These are phyloP conservation scores for Linepithema humile DNA, from an alignment of 1,140 invertebrate genomes.

Conservation along the genomic window DNA sequence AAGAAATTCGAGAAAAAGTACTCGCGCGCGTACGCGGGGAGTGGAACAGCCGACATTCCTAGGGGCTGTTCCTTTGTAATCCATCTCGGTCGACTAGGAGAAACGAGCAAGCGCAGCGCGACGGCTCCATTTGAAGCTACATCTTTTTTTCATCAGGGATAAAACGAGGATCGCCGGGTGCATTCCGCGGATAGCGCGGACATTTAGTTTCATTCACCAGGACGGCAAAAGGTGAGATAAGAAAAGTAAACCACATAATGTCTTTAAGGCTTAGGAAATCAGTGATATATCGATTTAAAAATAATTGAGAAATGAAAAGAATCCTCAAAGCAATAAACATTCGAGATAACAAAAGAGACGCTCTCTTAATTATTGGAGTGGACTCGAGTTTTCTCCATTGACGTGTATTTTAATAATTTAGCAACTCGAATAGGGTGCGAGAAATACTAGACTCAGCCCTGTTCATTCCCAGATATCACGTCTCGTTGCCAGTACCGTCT, in stretches of 20 bases:
- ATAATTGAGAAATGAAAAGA: too few relatives aligned
- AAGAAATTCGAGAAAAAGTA: conserved; percentile 64
- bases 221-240: not conserved
- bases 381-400: not conserved
- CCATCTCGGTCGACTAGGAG: conserved; percentile 49
- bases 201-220: conserved; percentile 20
- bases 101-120: conserved; percentile 25
- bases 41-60: conserved; percentile 57
- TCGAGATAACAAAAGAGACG: not conserved
- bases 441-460: conserved; percentile 3
- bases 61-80: conserved; percentile 65
- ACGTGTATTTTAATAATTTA: conserved; percentile 6
- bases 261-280: not conserved
- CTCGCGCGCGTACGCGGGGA: conserved; percentile 7
- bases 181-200: conserved; percentile 48
- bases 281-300: not conserved
- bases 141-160: conserved; percentile 57
- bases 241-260: not conserved
- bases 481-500: conserved; percentile 10
- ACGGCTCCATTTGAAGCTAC: conserved; percentile 48
- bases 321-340: not conserved
- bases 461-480: conserved; percentile 38
- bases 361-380: not conserved
- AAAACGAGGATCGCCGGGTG: conserved; percentile 35
- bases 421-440: not conserved